A percentile compares a stretch with the other conserved stretches of the same genome.
These are phyloP conservation scores for Agrypnus murinus DNA, from an alignment of 2,888 invertebrate species.

Conservation along the genomic window DNA sequence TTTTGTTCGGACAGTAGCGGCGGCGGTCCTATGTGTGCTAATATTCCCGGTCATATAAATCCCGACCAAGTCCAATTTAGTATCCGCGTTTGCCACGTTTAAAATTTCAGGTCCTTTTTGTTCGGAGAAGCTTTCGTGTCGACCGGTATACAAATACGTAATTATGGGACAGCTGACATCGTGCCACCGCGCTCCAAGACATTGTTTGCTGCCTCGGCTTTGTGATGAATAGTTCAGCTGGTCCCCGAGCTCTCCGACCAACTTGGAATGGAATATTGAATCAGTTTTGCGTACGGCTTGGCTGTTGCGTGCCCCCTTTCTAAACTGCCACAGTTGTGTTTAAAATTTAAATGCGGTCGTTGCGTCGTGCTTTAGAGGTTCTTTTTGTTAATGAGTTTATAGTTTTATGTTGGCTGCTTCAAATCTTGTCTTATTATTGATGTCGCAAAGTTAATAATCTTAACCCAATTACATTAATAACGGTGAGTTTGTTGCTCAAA, in stretches of 20 bases:
- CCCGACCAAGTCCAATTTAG: slow-evolving; percentile 33
- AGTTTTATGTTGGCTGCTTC: slow-evolving; percentile 9
- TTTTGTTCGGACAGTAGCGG: slow-evolving; percentile 40
- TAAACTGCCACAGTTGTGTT: slow-evolving; percentile 44
- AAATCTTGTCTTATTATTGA: slow-evolving; percentile 13
- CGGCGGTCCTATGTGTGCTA: slow-evolving; percentile 40
- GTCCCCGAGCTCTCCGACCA: slow-evolving; percentile 47
- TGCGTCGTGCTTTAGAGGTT: slow-evolving; percentile 32
- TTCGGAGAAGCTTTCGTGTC: slow-evolving; percentile 33
- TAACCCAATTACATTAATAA: background rate
- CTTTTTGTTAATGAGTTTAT: slow-evolving; percentile 39
- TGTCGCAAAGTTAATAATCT: slow-evolving; percentile 10
- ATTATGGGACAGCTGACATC: slow-evolving; percentile 59
- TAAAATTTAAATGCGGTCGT: slow-evolving; percentile 49
- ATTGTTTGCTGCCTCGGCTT: slow-evolving; percentile 54
- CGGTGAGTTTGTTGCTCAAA: slow-evolving; percentile 3
- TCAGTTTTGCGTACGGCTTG: slow-evolving; percentile 53
- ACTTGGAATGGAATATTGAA: slow-evolving; percentile 56
- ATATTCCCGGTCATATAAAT: slow-evolving; percentile 39
- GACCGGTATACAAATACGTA: slow-evolving; percentile 56
- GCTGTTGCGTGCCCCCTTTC: slow-evolving; percentile 43
- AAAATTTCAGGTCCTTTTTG: slow-evolving; percentile 47
- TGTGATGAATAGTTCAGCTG: slow-evolving; percentile 57
- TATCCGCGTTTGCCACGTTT: slow-evolving; percentile 43
- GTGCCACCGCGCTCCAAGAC: slow-evolving; percentile 54